These are phyloP conservation scores for Aeoliscus strigatus DNA, from an alignment of 2,797 vertebrate genomes.

Conservation along the genomic window DNA sequence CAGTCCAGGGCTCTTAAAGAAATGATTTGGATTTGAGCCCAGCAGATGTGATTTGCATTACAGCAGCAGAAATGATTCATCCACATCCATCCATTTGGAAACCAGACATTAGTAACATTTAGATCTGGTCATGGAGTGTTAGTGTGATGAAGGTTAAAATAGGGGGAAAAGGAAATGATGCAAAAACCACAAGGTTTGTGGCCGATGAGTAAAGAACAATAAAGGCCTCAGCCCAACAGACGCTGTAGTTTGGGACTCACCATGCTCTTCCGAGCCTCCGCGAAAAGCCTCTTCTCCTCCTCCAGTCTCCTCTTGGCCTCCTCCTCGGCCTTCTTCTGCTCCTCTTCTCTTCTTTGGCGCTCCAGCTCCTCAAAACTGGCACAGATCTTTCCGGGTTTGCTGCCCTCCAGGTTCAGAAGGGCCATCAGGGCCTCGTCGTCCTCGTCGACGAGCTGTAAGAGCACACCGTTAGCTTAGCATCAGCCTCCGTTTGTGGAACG, in stretches of 20 bases:
- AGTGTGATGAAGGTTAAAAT: too few species aligned
- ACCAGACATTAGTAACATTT: too few species aligned
- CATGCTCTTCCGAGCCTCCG: slow-evolving; percentile 81
- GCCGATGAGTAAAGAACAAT: too few species aligned
- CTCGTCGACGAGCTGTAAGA: slow-evolving; percentile 72
- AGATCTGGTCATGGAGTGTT: too few species aligned
- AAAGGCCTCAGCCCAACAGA: too few species aligned
- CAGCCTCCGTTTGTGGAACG: too few species aligned
- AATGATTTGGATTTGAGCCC: slow-evolving; percentile 67
- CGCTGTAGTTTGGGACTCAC: slow-evolving; percentile 42
- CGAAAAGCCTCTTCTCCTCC: slow-evolving; percentile 80
- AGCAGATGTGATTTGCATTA: too few species aligned
- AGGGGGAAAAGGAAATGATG: too few species aligned
- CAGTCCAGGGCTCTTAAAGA: slow-evolving; percentile 71
- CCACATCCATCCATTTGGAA: too few species aligned
- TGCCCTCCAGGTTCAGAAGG: slow-evolving; percentile 71
- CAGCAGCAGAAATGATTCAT: too few species aligned
- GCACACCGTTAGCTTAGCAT: background rate
- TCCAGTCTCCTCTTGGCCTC: slow-evolving; percentile 78
- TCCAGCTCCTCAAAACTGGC: slow-evolving; percentile 82
- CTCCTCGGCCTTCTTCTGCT: slow-evolving; percentile 77
- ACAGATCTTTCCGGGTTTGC: slow-evolving; percentile 76
- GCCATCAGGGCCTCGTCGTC: slow-evolving; percentile 75
- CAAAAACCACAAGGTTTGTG: too few species aligned
- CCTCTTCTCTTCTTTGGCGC: slow-evolving; percentile 76